Base-by-base conservation (phyloP, 2,797 vertebrate genomes). In the Sciurus carolinensis region DNA sequence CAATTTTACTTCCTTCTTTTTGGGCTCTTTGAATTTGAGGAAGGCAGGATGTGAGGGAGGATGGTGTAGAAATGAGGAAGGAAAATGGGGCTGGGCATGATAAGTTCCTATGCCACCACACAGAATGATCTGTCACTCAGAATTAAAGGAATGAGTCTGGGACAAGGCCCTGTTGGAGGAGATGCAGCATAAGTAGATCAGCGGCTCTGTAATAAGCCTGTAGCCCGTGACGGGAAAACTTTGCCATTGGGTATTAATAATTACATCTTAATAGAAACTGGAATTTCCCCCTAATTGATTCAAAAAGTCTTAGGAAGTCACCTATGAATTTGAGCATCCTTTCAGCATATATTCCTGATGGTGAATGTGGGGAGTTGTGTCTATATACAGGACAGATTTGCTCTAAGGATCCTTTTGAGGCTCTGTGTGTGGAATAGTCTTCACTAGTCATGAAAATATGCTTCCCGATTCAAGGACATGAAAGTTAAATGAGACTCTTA, bases 11-110 rank as follows among this genome's bases (percentile, higher is more conserved):
- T 59, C 44, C 11, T 44, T 87, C 6, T 67, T 83, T 33, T 59
- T 44, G 30, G 90, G 30, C 10, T 79, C 64, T 50, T 88, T 86
- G 57, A 82, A 18, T 92, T 24, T 90, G n/a, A 67, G 47, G 18
- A n/a, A 52, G 30, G 42, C 24, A 52, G 11, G 52, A 2, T 66
- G 3, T 39, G 36, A 62, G 15, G 5, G 17, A 73, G 15, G 11
- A 39, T 3, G 5, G 7, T 33, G 17, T 5, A 44, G n/a, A 90
- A 79, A 54, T 28, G 33, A 47, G 13, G 22, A 77, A 73, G 18
- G n/a, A 57, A 13, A 17, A 33, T 12, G 1, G 4, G 11, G 22
- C 7, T 36, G 47, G n/a, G 26, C 3, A 1, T 6, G 33, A 8
- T 24, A 50, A n/a, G 1, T 14, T 87, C 8, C 62, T 1, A 1